Evolutionary conservation across 2,888 invertebrate genomes (phyloP).

Genomic region (Anoncus sp.): DNA sequence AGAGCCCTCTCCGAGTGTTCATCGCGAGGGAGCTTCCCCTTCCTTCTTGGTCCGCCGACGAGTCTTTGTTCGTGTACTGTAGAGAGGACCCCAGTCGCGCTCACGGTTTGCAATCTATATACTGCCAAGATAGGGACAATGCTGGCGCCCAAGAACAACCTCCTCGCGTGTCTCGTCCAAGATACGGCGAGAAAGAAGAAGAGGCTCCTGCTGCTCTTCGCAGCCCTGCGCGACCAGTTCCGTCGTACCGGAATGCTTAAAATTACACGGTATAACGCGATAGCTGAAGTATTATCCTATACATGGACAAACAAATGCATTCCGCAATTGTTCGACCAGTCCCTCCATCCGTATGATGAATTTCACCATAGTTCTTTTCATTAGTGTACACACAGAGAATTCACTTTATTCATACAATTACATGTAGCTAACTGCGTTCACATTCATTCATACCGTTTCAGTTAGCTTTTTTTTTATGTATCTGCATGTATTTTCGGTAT

Average conservation of each 20-base stretch:
- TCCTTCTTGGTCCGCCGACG: conserved; percentile 24
- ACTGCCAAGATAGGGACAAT: conserved; percentile 53
- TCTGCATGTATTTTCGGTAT: too few species aligned
- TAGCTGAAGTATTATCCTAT: too few species aligned
- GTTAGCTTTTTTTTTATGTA: too few species aligned
- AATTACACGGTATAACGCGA: conserved; percentile 13
- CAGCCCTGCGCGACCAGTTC: neutral
- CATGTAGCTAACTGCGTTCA: too few species aligned
- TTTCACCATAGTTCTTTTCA: too few species aligned
- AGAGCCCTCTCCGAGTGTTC: conserved; percentile 17
- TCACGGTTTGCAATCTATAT: conserved; percentile 25
- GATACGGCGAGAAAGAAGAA: conserved; percentile 13
- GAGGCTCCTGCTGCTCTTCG: conserved; percentile 8
- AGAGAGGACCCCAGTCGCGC: conserved; percentile 33
- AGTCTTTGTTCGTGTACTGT: conserved; percentile 55
- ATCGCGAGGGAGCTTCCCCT: conserved; percentile 27
- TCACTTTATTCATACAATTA: too few species aligned
- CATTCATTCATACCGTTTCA: too few species aligned
- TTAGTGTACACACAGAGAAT: too few species aligned
- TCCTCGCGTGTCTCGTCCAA: conserved; percentile 28
- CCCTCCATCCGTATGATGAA: too few species aligned
- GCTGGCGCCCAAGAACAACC: conserved; percentile 55
- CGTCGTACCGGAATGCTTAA: conserved; percentile 17
- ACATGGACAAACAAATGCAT: too few species aligned
- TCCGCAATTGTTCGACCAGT: too few species aligned